Evolutionary conservation across 2,888 invertebrate species (phyloP).

Genomic region (Aspidapion aeneum): DNA sequence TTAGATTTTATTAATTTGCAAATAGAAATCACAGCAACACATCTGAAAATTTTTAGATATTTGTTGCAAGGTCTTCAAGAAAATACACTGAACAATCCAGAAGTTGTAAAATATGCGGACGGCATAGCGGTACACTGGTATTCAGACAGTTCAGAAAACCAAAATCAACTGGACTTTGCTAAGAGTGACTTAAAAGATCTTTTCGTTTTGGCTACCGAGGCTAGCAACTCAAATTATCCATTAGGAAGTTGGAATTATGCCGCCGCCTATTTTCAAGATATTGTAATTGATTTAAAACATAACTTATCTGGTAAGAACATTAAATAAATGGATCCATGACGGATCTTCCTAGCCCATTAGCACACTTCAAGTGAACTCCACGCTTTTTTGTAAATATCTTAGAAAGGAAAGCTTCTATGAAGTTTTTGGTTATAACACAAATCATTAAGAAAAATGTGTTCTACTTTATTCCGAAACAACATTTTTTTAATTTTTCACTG

Average conservation of each 20-base stretch:
- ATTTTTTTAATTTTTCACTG: no score
- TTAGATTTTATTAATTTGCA: no score
- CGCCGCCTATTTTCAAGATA: neutral
- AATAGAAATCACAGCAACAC: no score
- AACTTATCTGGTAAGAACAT: neutral
- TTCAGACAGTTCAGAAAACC: constrained; percentile 57
- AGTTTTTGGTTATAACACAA: no score
- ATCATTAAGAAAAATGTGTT: no score
- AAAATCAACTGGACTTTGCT: constrained; percentile 55
- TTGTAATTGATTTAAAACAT: neutral
- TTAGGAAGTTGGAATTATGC: neutral
- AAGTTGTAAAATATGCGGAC: constrained; percentile 58
- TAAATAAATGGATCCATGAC: no score
- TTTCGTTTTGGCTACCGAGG: constrained; percentile 75
- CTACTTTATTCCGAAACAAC: no score
- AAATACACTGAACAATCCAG: constrained; percentile 35
- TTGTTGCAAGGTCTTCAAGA: neutral
- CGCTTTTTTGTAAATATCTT: no score
- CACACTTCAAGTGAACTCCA: no score
- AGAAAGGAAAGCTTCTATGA: no score
- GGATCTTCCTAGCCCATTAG: no score
- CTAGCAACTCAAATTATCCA: constrained; percentile 51
- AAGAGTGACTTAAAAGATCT: constrained; percentile 62
- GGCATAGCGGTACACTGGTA: constrained; percentile 84
- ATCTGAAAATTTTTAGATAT: neutral